Percentiles rank a stretch among this genome's conserved stretches.
These are phyloP conservation scores for Pleuronectes platessa DNA, from an alignment of 2,113 vertebrate genomes.

Conservation along the genomic window DNA sequence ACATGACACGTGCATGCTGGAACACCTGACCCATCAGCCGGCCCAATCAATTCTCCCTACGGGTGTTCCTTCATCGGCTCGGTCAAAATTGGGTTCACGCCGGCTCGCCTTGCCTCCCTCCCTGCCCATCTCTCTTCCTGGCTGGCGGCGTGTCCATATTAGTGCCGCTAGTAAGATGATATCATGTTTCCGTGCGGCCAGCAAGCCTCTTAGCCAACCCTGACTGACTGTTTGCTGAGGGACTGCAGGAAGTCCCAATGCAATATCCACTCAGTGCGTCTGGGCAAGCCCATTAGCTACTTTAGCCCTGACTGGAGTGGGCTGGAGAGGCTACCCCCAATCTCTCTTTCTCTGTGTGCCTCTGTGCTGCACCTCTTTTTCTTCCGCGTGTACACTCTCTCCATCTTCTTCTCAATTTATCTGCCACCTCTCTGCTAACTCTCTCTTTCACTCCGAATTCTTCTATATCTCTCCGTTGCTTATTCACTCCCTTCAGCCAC, in stretches of 20 bases:
- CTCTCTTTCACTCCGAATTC: constrained; percentile 36
- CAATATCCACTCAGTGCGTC: constrained; percentile 81
- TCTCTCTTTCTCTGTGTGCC: constrained; percentile 48
- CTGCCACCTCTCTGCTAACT: not conserved
- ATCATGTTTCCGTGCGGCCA: constrained; percentile 74
- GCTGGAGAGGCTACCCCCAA: constrained; percentile 65
- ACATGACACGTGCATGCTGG: not conserved
- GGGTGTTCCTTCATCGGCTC: constrained; percentile 26
- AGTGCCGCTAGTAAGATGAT: constrained; percentile 62
- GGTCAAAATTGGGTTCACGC: constrained; percentile 22
- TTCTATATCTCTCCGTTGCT: constrained; percentile 42
- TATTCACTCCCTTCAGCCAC: constrained; percentile 24
- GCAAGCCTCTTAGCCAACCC: constrained; percentile 66
- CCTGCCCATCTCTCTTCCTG: constrained; percentile 9
- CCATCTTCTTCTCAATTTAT: constrained; percentile 50
- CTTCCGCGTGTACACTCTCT: constrained; percentile 26
- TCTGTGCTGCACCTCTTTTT: constrained; percentile 40
- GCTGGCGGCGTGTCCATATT: constrained; percentile 43
- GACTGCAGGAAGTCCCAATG: constrained; percentile 78
- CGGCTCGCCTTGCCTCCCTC: not conserved
- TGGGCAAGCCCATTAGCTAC: constrained; percentile 80
- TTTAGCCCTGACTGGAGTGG: constrained; percentile 67
- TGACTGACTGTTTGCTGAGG: constrained; percentile 76
- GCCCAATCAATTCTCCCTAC: constrained; percentile 24
- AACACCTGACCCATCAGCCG: constrained; percentile 13